Conservation (phyloP, 2,888 invertebrate species). For the Spilosoma lubricipeda region DNA sequence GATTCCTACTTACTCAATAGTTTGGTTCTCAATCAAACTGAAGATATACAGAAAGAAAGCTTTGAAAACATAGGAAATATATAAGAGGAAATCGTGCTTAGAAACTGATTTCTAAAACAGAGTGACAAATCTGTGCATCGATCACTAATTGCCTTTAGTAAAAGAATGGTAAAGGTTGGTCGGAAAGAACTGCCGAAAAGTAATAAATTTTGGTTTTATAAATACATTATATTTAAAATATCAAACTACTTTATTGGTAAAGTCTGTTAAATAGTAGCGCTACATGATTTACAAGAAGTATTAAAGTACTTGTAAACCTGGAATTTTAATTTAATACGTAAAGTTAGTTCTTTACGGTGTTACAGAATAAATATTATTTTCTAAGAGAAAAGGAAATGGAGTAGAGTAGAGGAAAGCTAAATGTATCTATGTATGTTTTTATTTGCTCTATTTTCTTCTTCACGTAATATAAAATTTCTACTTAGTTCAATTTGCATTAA, state of each 20-base stretch:
- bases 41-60: not conserved
- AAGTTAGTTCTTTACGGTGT: not conserved
- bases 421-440: no score
- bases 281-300: not conserved
- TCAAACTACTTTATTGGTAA: not conserved
- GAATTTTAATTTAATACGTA: not conserved
- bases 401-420: no score
- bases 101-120: not conserved
- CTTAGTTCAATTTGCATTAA: not conserved
- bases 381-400: no score
- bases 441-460: no score
- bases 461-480: no score
- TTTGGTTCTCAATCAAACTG: not conserved
- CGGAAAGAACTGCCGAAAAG: not conserved
- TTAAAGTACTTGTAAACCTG: not conserved
- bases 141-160: not conserved
- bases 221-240: not conserved
- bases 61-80: not conserved
- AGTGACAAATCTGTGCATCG: not conserved
- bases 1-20: not conserved
- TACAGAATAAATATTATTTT: no score
- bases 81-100: not conserved
- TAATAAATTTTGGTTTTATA: not conserved
- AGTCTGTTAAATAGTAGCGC: not conserved
- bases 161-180: not conserved